phyloP scores from a whole-genome alignment of 2,888 invertebrate species.

The Actias luna region DNA sequence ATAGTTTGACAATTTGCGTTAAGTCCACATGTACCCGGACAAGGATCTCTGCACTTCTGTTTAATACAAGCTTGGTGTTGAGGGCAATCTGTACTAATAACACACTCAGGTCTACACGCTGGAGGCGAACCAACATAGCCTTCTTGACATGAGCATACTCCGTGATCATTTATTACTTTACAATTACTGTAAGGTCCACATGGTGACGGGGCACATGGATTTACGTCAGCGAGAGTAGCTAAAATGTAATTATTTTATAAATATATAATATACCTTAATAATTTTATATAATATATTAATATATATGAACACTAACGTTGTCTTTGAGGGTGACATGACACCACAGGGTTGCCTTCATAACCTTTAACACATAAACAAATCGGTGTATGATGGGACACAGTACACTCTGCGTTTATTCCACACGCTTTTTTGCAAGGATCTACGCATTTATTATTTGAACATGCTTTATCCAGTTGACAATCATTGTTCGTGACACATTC shows the following conservation, averaged over 20 bases:
- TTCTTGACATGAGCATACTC: slow-evolving; percentile 89
- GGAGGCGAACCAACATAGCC: slow-evolving; percentile 90
- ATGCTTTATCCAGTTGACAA: slow-evolving; percentile 88
- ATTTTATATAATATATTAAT: slow-evolving; percentile 2
- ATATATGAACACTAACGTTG: slow-evolving; percentile 60
- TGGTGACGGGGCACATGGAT: slow-evolving; percentile 88
- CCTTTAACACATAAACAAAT: slow-evolving; percentile 90
- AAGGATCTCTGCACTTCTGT: slow-evolving; percentile 88
- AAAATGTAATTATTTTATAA: slow-evolving; percentile 41
- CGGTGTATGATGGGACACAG: slow-evolving; percentile 91
- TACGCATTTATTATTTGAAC: slow-evolving; percentile 91
- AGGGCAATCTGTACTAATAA: slow-evolving; percentile 88
- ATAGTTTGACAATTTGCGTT: slow-evolving; percentile 88
- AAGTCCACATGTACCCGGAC: slow-evolving; percentile 88
- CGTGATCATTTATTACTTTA: slow-evolving; percentile 86
- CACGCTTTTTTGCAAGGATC: slow-evolving; percentile 93
- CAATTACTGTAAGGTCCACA: slow-evolving; percentile 91
- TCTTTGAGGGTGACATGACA: slow-evolving; percentile 76
- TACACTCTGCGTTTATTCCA: slow-evolving; percentile 90
- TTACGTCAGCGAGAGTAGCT: slow-evolving; percentile 70
- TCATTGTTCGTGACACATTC: slow-evolving; percentile 93
- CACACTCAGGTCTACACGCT: slow-evolving; percentile 88
- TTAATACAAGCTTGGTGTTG: slow-evolving; percentile 87
- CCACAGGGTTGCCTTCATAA: slow-evolving; percentile 89
- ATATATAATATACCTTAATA: not conserved